These are phyloP conservation scores for Euproctis similis DNA, from an alignment of 2,888 invertebrate species.

Conservation along the genomic window DNA sequence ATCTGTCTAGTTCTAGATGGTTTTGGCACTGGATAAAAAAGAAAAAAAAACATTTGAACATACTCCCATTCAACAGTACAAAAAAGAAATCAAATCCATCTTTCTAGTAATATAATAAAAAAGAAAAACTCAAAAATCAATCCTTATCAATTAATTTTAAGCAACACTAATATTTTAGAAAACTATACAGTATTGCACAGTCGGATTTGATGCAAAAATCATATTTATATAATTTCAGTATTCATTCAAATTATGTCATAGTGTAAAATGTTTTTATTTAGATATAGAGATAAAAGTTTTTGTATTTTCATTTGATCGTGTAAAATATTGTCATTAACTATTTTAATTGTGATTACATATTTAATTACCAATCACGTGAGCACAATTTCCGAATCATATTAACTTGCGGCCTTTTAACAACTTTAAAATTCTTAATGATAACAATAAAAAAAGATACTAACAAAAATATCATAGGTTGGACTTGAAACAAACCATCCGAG, in stretches of 20 bases:
- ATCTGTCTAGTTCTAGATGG: constrained; percentile 49
- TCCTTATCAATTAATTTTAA: constrained; percentile 43
- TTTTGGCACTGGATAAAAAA: constrained; percentile 48
- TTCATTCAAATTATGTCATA: constrained; percentile 16
- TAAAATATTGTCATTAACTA: constrained; percentile 16
- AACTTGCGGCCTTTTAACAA: constrained; percentile 60
- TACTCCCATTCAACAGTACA: constrained; percentile 22
- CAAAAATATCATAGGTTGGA: constrained; percentile 56
- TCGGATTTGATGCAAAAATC: constrained; percentile 60
- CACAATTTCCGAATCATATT: constrained; percentile 33
- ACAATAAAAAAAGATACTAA: constrained; percentile 72
- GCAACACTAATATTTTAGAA: constrained; percentile 40
- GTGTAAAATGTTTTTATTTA: constrained; percentile 13
- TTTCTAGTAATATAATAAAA: no score
- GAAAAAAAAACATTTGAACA: constrained; percentile 25
- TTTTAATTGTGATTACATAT: no score
- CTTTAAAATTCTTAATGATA: constrained; percentile 73
- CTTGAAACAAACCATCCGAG: constrained; percentile 63
- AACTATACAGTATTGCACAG: constrained; percentile 66
- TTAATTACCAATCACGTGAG: constrained; percentile 24
- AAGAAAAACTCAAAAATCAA: constrained; percentile 41
- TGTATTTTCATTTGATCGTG: constrained; percentile 14
- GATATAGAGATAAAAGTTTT: constrained; percentile 6
- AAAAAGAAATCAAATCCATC: constrained; percentile 38
- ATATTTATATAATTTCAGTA: constrained; percentile 36